Percentiles rank a stretch among this genome's conserved stretches.
phyloP scores from a whole-genome alignment of 2,888 invertebrate species.

The Celastrina argiolus region DNA sequence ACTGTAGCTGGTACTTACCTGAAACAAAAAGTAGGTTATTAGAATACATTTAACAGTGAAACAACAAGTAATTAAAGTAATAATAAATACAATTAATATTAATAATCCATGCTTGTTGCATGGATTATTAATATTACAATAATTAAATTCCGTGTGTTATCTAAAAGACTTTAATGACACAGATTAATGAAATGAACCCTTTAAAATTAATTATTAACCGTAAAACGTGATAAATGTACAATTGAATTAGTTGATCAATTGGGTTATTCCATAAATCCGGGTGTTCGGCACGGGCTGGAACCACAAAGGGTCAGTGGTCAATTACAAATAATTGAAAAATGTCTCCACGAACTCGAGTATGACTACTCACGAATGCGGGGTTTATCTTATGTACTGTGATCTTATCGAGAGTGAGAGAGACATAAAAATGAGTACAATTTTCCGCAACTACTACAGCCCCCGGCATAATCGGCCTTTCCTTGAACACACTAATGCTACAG shows the following conservation, averaged over 20 bases:
- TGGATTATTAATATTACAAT: neutral
- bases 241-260: conserved; percentile 12
- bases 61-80: neutral
- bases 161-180: conserved; percentile 44
- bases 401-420: too few species aligned
- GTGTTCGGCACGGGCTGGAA: neutral
- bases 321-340: conserved; percentile 74
- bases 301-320: conserved; percentile 47
- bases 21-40: conserved; percentile 26
- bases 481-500: too few species aligned
- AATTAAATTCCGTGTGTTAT: neutral
- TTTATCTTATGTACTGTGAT: conserved; percentile 58
- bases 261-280: conserved; percentile 9
- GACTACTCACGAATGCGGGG: conserved; percentile 58
- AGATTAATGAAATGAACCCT: conserved; percentile 30
- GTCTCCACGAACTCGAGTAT: conserved; percentile 72
- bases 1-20: conserved; percentile 25
- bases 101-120: neutral
- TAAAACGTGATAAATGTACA: neutral
- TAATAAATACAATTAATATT: neutral
- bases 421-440: too few species aligned
- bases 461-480: too few species aligned
- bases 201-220: neutral
- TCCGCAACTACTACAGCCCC: too few species aligned
- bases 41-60: conserved; percentile 39